Evolutionary conservation across 2,797 vertebrate genomes (phyloP), one percentile per base, ranked within the genome.

Genomic region (Sebastes miniatus): DNA sequence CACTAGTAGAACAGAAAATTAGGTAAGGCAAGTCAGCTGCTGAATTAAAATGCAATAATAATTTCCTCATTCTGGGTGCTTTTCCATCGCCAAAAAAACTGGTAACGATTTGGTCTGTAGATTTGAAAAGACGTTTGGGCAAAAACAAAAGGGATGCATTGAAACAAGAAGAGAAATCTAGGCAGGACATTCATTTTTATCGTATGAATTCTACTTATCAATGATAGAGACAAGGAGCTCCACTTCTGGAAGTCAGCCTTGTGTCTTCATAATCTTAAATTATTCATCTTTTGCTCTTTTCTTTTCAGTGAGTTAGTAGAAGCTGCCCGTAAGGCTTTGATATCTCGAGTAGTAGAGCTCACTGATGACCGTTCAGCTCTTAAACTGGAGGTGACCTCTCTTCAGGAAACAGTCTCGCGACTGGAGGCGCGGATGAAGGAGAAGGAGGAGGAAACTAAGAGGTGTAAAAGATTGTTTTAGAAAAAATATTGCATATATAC

Each of bases 311-410:
- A 95, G 81, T 73, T 89, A 24, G 86, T 92, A 24, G 96, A 96
- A 14, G 78, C 92, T 72, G 96, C 95, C 47, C 95, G 96, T n/a
- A 96, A 95, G 34, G 90, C 93, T 18, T 70, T 96, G 63, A 95
- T 96, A 83, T 95, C 87, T 27, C 95, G 96, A 24, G 95, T 96
- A 2, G 95, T 93, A 4, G 96, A 96, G 88, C 87, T 96, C 89
- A 96, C 94, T 25, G 96, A 94, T 58, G 95, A 96, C 77, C 94
- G 96, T 8, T 93, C 95, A 34, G 85, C 93, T 69, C 92, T 96
- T 13, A 85, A 83, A 61, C 79, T 95, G 77, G 95, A 96, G 79
- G 82, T 93, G 69, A 77, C 85, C 18, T 93, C 95, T 64, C 92
- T 93, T 56, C 87, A 75, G 73, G 95, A 96, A 87, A 95, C 92